Evolutionary conservation across 2,888 invertebrate genomes (phyloP), one percentile per base, ranked within the genome.

Genomic region (Polyommatus icarus): DNA sequence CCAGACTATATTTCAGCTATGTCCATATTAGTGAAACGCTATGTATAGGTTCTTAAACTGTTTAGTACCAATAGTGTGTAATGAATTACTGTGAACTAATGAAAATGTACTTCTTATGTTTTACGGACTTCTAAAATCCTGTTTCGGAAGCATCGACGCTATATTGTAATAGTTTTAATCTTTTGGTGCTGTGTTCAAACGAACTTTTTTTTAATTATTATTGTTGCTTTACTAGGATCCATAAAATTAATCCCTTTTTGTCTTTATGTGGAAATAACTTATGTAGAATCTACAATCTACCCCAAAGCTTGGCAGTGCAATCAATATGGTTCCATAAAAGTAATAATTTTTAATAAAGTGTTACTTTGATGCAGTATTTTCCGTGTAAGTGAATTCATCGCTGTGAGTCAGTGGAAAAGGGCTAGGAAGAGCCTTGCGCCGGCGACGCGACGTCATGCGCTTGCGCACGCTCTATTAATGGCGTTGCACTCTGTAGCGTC

Each of bases 401-500:
- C 76, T 77, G 78, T 85, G 85, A 85, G 80, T 85, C 86, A 85
- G 78, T 79, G 79, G 57, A 79, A 81, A 83, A 80, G 82, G 83
- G 82, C 82, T 84, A 83, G 86, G 86, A 86, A 86, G 85, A 84
- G 82, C 85, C 85, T 85, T 85, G 86, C 80, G 71, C 76, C n/a
- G 73, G 40, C 73, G 75, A 24, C 61, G 80, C 80, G 80, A 79
- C 82, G 79, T 78, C 76, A 71, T 78, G 80, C 80, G 81, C 75
- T 79, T 81, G 81, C 81, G 80, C 78, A 79, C 79, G 80, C 76
- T 79, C 83, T 85, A 82, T 84, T 84, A 83, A 82, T 83, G 83
- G 83, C 79, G 78, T 75, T 80, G 81, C 81, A 76, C 79, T 15
- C 18, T 78, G 78, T 78, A 75, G 76, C 76, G 72, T 75, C 76